phyloP scores from a whole-genome alignment of 2,888 invertebrate species.

The Agriopis leucophaearia region DNA sequence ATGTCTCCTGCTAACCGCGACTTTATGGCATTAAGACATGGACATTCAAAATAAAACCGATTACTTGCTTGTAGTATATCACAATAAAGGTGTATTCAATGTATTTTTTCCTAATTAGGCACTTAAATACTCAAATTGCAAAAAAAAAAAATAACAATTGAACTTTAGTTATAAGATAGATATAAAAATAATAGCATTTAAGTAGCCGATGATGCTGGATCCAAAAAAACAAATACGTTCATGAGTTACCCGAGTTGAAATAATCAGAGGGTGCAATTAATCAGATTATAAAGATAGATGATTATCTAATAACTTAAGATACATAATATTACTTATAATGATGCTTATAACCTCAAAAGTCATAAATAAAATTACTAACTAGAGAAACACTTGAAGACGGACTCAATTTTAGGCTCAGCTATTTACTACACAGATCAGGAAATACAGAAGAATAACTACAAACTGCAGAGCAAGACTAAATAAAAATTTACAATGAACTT shows the following conservation, averaged over 20 bases:
- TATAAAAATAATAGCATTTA: not conserved
- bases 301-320: constrained; percentile 6
- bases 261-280: constrained; percentile 3
- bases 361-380: constrained; percentile 20
- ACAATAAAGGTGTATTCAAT: not conserved
- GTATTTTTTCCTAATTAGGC: too few species aligned
- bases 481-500: too few species aligned
- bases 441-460: not conserved
- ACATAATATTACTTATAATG: constrained; percentile 6
- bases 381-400: constrained; percentile 23
- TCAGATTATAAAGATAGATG: not conserved
- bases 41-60: not conserved
- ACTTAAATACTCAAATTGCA: too few species aligned
- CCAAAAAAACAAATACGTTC: not conserved
- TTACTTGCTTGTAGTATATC: not conserved
- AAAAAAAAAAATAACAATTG: too few species aligned
- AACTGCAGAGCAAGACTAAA: not conserved
- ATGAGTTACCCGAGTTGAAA: not conserved
- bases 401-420: constrained; percentile 10
- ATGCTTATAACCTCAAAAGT: constrained; percentile 15
- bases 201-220: too few species aligned
- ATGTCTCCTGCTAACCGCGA: constrained; percentile 20
- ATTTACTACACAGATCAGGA: not conserved
- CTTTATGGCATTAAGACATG: constrained; percentile 17
- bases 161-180: too few species aligned